Evolutionary conservation across 2,113 vertebrate species (phyloP), one percentile per base, ranked within the genome.

Genomic region (Eupsittula cactorum): DNA sequence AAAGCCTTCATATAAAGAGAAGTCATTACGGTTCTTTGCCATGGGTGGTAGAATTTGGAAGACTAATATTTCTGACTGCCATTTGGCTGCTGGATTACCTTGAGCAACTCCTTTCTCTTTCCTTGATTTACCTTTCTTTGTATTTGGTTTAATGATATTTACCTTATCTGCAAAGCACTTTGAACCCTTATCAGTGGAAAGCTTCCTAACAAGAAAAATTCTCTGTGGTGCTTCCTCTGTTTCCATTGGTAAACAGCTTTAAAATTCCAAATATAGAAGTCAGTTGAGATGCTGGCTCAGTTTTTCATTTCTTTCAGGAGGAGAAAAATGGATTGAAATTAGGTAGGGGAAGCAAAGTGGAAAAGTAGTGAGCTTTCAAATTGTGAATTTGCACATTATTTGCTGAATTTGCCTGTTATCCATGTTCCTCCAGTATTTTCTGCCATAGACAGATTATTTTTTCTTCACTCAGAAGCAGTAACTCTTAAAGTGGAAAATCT

Each of bases 391-490:
- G 74, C 46, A 68, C 53, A 75, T 71, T 63, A 35, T 64, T 15
- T 86, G 27, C 50, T 84, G 52, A 64, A 79, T 88, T 82, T 75
- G 28, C 21, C 31, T 18, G n/a, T 73, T 76, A 17, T 70, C 17
- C 14, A 41, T 63, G 8, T 27, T 53, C 39, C 6, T 50, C 33
- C 14, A 10, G 16, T 80, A 4, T 85, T 76, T 91, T 71, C 29
- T 62, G 8, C n/a, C 0, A 0, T 19, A 39, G 42, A 29, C 11
- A 70, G 42, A 31, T 50, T 52, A 17, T 41, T 65, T 42, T 20
- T 73, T 42, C 33, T 65, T 74, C 69, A 10, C 46, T 77, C 78
- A 69, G 12, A 31, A 74, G 20, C 42, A 60, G 41, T 64, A 65
- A 35, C 39, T 60, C 10, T 25, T n/a, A 8, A 2, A 13, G 7